Evolutionary conservation across 2,888 invertebrate genomes (phyloP).

Genomic region (Heliconius charithonia): DNA sequence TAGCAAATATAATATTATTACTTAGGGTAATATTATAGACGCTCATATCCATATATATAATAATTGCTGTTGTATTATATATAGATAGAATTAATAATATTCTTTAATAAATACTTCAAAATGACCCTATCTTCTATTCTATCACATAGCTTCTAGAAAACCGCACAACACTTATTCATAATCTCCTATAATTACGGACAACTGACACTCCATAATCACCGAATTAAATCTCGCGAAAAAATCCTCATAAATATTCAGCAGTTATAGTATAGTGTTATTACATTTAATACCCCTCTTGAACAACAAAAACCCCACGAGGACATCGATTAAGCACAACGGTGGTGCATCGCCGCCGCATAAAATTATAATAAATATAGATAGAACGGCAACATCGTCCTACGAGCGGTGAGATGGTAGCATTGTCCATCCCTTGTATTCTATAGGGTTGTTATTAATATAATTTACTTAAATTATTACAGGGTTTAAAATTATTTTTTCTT

Average conservation of each 20-base stretch:
- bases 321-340: constrained; percentile 79
- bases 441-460: constrained; percentile 3
- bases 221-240: constrained; percentile 70
- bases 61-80: not conserved
- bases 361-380: constrained; percentile 80
- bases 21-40: not conserved
- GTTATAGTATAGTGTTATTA: constrained; percentile 61
- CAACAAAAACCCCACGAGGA: constrained; percentile 71
- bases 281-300: constrained; percentile 69
- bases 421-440: constrained; percentile 57
- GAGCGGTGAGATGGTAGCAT: constrained; percentile 43
- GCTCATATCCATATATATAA: not conserved
- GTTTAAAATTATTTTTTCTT: not conserved
- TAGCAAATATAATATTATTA: not conserved
- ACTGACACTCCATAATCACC: constrained; percentile 73
- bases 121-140: too few relatives aligned
- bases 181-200: constrained; percentile 69
- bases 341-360: constrained; percentile 72
- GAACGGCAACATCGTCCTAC: constrained; percentile 51
- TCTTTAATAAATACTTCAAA: not conserved
- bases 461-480: not conserved
- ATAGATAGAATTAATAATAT: not conserved
- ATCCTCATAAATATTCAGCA: constrained; percentile 73
- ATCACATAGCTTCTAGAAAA: constrained; percentile 9
- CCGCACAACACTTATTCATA: constrained; percentile 43